Evolutionary conservation across 2,888 invertebrate species (phyloP).

Genomic region (Drosophila testacea): DNA sequence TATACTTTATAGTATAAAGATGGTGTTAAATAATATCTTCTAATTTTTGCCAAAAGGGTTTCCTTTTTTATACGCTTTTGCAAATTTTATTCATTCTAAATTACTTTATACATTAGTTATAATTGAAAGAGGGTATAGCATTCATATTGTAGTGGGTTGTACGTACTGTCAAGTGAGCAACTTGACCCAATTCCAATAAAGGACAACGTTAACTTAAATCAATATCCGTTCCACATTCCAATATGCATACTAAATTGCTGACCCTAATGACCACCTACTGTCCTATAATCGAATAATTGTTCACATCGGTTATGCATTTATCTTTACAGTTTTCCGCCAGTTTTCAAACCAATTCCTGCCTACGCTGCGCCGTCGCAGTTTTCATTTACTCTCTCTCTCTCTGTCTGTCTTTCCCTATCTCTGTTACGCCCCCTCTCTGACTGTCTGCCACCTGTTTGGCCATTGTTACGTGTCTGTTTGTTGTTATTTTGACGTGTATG

Average conservation of each 20-base stretch:
- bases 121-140: no score
- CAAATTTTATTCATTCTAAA: no score
- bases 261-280: conserved; percentile 22
- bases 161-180: neutral
- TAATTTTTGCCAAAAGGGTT: no score
- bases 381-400: conserved; percentile 10
- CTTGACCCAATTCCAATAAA: conserved; percentile 47
- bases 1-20: no score
- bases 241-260: conserved; percentile 33
- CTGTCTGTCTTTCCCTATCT: conserved; percentile 1
- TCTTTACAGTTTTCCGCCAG: conserved; percentile 15
- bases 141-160: no score
- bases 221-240: conserved; percentile 30
- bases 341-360: conserved; percentile 17
- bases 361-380: conserved; percentile 59
- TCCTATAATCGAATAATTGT: conserved; percentile 6
- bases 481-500: conserved; percentile 46
- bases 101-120: no score
- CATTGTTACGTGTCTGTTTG: conserved; percentile 32
- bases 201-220: conserved; percentile 52
- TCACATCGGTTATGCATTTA: conserved; percentile 21
- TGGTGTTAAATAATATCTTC: no score
- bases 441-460: conserved; percentile 55
- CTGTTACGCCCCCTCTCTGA: conserved; percentile 4
- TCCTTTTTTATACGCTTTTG: no score